These are phyloP conservation scores for Portevinia maculata DNA, from an alignment of 2,888 invertebrate genomes.

Conservation along the genomic window DNA sequence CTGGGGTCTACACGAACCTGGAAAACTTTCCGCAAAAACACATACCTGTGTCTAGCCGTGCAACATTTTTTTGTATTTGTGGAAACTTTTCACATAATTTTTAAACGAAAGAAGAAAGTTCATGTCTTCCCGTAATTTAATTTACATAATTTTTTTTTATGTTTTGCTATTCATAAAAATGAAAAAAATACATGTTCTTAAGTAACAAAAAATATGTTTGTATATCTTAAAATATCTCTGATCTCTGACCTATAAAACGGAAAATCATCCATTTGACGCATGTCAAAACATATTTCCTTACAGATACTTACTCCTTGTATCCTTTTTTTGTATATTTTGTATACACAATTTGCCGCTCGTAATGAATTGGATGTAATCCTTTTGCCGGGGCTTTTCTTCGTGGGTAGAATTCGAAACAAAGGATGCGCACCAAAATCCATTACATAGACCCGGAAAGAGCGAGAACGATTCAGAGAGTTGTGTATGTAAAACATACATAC, in stretches of 20 bases:
- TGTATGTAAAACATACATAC: background rate
- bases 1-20: background rate
- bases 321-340: constrained; percentile 27
- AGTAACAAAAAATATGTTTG: constrained; percentile 5
- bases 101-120: background rate
- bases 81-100: constrained; percentile 5
- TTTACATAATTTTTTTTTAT: background rate
- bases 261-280: constrained; percentile 66
- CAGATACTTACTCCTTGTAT: constrained; percentile 31
- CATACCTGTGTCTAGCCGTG: constrained; percentile 26
- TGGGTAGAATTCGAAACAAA: constrained; percentile 51
- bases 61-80: background rate
- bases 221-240: constrained; percentile 49
- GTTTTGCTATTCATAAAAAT: background rate
- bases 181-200: constrained; percentile 12
- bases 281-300: constrained; percentile 69
- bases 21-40: constrained; percentile 13
- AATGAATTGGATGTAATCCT: constrained; percentile 69
- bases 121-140: background rate
- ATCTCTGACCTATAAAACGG: constrained; percentile 70
- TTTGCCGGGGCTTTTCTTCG: constrained; percentile 44
- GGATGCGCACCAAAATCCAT: constrained; percentile 56
- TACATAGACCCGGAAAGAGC: constrained; percentile 14
- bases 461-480: constrained; percentile 20
- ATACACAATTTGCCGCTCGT: constrained; percentile 1